phyloP scores from a whole-genome alignment of 1,140 invertebrate species.

The Bombyx mandarina region DNA sequence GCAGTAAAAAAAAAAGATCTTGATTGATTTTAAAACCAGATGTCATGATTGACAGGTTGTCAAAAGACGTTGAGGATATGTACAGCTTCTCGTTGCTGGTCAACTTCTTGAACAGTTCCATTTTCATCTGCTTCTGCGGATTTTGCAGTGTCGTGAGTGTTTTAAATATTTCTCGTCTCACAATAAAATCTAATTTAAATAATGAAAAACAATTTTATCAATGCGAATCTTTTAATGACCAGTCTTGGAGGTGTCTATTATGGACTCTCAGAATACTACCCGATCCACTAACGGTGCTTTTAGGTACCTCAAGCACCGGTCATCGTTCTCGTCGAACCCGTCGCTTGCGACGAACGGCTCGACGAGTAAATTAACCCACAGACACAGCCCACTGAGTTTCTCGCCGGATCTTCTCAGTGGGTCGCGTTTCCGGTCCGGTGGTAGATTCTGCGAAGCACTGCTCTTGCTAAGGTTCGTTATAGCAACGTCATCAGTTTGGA shows the following conservation, averaged over 20 bases:
- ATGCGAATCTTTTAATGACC: conserved; percentile 10
- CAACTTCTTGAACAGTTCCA: conserved; percentile 46
- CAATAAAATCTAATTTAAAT: not conserved
- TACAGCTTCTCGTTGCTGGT: conserved; percentile 38
- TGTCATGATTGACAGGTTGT: conserved; percentile 20
- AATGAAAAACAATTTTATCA: conserved; percentile 12
- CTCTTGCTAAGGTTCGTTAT: too few relatives aligned
- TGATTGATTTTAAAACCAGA: not conserved
- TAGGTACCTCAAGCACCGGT: too few relatives aligned
- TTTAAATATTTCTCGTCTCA: not conserved
- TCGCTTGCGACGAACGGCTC: too few relatives aligned
- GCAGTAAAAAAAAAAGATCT: conserved; percentile 4
- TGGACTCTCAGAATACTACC: not conserved
- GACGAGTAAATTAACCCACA: too few relatives aligned
- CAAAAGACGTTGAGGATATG: conserved; percentile 34
- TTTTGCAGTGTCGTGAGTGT: conserved; percentile 43
- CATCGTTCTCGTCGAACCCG: too few relatives aligned
- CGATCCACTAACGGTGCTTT: too few relatives aligned
- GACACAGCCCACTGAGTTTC: too few relatives aligned
- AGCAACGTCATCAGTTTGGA: not conserved
- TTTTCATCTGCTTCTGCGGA: conserved; percentile 46
- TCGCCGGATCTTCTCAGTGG: too few relatives aligned
- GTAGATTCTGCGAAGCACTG: too few relatives aligned
- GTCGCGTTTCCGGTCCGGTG: not conserved
- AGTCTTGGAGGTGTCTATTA: not conserved